phyloP scores from a whole-genome alignment of 2,113 vertebrate species.

The Pagrus major region DNA sequence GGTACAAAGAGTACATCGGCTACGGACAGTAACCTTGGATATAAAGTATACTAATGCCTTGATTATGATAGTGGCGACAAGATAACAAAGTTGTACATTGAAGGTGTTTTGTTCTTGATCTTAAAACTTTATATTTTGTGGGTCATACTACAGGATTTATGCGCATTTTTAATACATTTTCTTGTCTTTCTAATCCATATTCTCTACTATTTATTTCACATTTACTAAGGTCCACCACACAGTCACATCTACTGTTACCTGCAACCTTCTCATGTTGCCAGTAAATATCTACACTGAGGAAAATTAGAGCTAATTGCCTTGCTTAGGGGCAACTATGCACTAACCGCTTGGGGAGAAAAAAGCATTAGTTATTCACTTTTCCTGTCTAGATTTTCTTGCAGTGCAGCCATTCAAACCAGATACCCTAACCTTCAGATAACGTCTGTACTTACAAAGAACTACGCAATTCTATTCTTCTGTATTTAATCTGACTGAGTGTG shows the following conservation, averaged over 20 bases:
- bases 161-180: background rate
- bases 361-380: background rate
- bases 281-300: background rate
- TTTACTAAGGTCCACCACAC: background rate
- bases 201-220: background rate
- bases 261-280: background rate
- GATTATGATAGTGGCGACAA: conserved; percentile 9
- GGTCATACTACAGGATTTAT: background rate
- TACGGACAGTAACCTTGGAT: background rate
- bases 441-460: background rate
- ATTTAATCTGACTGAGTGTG: background rate
- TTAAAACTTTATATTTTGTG: background rate
- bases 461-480: background rate
- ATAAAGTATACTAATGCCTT: conserved; percentile 21
- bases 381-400: background rate
- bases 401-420: background rate
- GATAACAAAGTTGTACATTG: background rate
- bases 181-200: no score
- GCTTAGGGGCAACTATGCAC: conserved; percentile 13
- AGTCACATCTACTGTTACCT: background rate
- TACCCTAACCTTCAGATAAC: background rate
- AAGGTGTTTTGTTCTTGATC: no score
- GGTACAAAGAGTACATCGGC: conserved; percentile 8
- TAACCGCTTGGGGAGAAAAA: conserved; percentile 5
- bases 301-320: conserved; percentile 7